Base-by-base conservation (phyloP, 2,888 invertebrate genomes). In the Yponomeuta sedellus region DNA sequence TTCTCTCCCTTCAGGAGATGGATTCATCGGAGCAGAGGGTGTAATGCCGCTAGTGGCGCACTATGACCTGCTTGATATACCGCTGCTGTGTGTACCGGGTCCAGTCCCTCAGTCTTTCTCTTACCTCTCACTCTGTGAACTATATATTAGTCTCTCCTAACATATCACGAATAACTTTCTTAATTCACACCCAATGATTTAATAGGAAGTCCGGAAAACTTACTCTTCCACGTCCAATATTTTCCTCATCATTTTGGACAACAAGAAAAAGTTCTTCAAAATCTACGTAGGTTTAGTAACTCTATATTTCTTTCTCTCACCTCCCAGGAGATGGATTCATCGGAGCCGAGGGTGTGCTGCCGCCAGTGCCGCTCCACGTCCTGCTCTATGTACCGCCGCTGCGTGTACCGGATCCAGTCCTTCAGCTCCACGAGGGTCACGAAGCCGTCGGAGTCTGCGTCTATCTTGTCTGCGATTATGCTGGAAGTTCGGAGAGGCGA, bases 341-440 rank as follows among this genome's bases (percentile, higher is more conserved):
- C 94, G 68, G 94, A 93, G 12, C 96, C 94, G 0, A 95, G 94
- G 79, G 97, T 97, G 77, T 98, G 97, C 70, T 97, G 95, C 71
- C 93, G 94, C 99, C 99, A 99, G 78, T 98, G 97, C 8, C 97
- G 92, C 39, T 97, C 95, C 0, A 98, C 97, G 84, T 99, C 98
- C 75, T 97, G 97, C 62, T 95, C 92, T 57, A 99, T 96, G 82
- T 99, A 99, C 66, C 97, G 92, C 74, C 94, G 95, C 86, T 99
- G 98, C 0, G 99, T 98, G 83, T 96, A 97, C 71, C 96, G 93
- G 76, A 99, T 99, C 99, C 99, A 99, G 73, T 97, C 96, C 83
- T 97, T 97, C 28, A 99, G 89, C 85, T 99, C 99, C 66, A 96
- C 94, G 68, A 97, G 93, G 0, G 96, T 94, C 3, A 98, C 93